Evolutionary conservation across 2,888 invertebrate species (phyloP), one percentile per base, ranked within the genome.

Genomic region (Hyposoter dolosus): DNA sequence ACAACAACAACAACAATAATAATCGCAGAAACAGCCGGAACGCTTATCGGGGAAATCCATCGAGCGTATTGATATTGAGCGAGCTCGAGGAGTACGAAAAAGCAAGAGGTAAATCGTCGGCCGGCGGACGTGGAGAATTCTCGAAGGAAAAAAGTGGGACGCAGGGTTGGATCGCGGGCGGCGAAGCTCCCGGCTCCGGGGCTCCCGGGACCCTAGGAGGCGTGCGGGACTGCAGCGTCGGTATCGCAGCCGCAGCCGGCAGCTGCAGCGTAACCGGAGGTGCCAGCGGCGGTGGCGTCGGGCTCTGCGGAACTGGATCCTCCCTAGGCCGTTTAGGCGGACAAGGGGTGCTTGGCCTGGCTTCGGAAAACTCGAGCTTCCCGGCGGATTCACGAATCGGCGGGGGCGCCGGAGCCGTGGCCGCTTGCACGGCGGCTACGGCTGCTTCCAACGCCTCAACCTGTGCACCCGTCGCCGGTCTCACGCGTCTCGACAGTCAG

Each of bases 401-500:
- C 45, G 94, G 95, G 95, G 94, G 95, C 95, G 95, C 95, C 94
- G 94, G 95, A 94, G 89, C 94, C 93, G 93, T 93, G 93, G 93
- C 93, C 93, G 93, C 92, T 93, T 94, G 94, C 92, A 94, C 93
- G 92, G 94, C 94, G 92, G 82, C 83, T 69, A 47, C 94, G 94
- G 90, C 94, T 94, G 90, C 93, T 94, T 93, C 94, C 93, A 76
- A 40, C 60, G 92, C 94, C 94, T 94, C 95, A 94, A 93, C 94
- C 94, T 91, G 80, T 71, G 68, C 93, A 94, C 80, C 85, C 95
- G 95, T 95, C 94, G 91, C 91, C 91, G 95, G 95, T 94, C 95
- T 88, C 60, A 77, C 79, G 72, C 88, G 88, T 72, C 83, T 81
- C 94, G 95, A 95, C 94, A 95, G 95, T 92, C 95, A 95, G 95